Evolutionary conservation across 2,113 vertebrate species (phyloP), one percentile per base, ranked within the genome.

Genomic region (Anas platyrhynchos): DNA sequence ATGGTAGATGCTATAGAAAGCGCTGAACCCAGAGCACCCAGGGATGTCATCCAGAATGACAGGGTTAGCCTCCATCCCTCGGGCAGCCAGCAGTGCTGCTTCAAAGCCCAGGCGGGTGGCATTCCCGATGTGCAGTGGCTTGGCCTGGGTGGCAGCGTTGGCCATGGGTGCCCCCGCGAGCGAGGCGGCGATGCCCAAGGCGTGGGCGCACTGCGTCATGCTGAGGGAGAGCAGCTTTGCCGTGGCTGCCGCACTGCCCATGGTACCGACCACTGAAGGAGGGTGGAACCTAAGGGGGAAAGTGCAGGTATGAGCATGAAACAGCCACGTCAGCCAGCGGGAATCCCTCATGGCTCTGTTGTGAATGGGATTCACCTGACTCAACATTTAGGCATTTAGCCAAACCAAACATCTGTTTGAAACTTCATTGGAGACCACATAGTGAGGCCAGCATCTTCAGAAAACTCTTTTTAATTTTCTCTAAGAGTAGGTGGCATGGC

Each of bases 81-180:
- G 95, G 55, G 98, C 98, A 0, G 99, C 98, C 94, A 99, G 96
- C 82, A 99, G 94, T 0, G 99, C 98, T 1, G 99, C 98, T 92
- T 99, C 99, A 6, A 99, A 72, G 21, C 99, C 99, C 83, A 99
- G 95, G 55, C 99, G 98, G 6, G 98, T 83, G 5, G 99, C 98
- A 2, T 99, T 99, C 4, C 98, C 99, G 0, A 99, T 97, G 67
- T 99, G 99, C 61, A 99, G 88, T 0, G 99, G 98, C 93, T 99
- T 99, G 85, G 98, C 98, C 74, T 98, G 98, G 48, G 99, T 99
- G 89, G 99, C 99, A 1, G 99, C 99, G 5, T 99, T 99, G 29
- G 98, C 98, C 99, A 99, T 99, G 21, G 99, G 99, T 1, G 99
- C 99, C 22, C 99, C 99, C 1, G 99, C 98, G 0, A 99, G 97